Base-by-base conservation (phyloP, 2,888 invertebrate species). In the Lasioglossum villosulum region DNA sequence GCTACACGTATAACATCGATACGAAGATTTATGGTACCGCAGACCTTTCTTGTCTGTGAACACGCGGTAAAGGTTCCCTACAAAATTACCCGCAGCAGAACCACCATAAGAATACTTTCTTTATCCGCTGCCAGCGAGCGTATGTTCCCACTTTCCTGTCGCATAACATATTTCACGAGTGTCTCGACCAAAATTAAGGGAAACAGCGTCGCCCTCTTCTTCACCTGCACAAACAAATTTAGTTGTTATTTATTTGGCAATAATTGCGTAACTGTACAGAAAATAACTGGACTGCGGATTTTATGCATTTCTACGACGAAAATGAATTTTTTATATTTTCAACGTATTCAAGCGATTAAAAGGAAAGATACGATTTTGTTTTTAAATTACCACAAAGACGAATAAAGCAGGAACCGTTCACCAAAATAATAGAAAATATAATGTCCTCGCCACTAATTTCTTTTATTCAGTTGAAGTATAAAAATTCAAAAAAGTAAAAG, bases 1-100 rank as follows among this genome's bases (percentile, higher is more conserved):
- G 59, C 37, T 78, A 75, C 83, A 16, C 75, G 63, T 66, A 72
- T 78, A 83, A 83, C 84, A 83, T 83, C 78, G 83, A 83, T 83
- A 56, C 34, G 71, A 78, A 75, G 83, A 83, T 78, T 84, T 84
- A 84, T 75, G 72, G 27, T 23, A 34, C 63, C 12, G 66, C 56
- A 72, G 63, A 45, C 75, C 75, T 75, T 72, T 81, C 72, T 30
- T 30, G 48, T 52, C 37, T 78, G 70, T 42, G 75, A 78, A 75
- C 66, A 52, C 45, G 42, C 75, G 63, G 45, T 83, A 83, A 83
- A 52, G 48, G 48, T 78, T 56, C 72, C 42, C 71, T 37, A 66
- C 52, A 27, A 81, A 75, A 75, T 83, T 81, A 81, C 81, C 63
- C 71, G 63, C 75, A 66, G 66, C 73, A 45, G 45, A 73, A 66